A percentile compares a stretch with the other conserved stretches of the same genome.
These are phyloP conservation scores for Hypomecis punctinalis DNA, from an alignment of 2,888 invertebrate species.

Conservation along the genomic window DNA sequence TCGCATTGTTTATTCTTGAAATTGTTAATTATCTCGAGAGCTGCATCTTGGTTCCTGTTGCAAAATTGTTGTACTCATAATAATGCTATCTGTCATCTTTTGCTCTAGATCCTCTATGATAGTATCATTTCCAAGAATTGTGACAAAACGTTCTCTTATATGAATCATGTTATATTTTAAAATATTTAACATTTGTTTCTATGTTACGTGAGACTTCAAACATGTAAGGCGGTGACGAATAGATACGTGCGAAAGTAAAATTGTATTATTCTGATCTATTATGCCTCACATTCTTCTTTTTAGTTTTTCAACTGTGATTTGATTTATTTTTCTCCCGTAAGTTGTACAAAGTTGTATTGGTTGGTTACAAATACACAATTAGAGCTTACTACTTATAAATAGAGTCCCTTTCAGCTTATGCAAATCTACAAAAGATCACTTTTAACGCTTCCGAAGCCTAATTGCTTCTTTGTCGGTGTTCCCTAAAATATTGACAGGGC, in stretches of 20 bases:
- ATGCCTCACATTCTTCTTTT: neutral
- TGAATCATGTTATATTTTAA: conserved; percentile 20
- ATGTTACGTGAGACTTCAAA: conserved; percentile 1
- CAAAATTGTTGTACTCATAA: conserved; percentile 4
- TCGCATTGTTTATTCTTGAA: conserved; percentile 26
- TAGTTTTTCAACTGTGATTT: neutral
- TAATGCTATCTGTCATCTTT: conserved; percentile 25
- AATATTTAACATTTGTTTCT: neutral
- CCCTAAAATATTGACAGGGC: conserved; percentile 10
- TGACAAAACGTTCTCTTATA: conserved; percentile 21
- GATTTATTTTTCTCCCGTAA: neutral
- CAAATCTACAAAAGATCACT: conserved; percentile 4
- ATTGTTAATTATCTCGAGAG: neutral
- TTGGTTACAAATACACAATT: neutral
- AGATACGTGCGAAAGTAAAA: neutral
- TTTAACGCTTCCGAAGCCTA: conserved; percentile 19
- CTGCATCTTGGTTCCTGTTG: conserved; percentile 11
- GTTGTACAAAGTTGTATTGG: neutral
- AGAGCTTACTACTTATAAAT: neutral
- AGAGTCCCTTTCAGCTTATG: neutral
- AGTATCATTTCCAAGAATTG: conserved; percentile 40
- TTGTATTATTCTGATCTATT: neutral
- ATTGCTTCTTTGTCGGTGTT: conserved; percentile 20
- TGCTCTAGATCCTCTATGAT: conserved; percentile 25
- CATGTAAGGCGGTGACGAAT: neutral